A percentile compares a stretch with the other conserved stretches of the same genome.
phyloP scores from a whole-genome alignment of 92 coral and sea anemone genomes.

The Palythoa caribaeorum region DNA sequence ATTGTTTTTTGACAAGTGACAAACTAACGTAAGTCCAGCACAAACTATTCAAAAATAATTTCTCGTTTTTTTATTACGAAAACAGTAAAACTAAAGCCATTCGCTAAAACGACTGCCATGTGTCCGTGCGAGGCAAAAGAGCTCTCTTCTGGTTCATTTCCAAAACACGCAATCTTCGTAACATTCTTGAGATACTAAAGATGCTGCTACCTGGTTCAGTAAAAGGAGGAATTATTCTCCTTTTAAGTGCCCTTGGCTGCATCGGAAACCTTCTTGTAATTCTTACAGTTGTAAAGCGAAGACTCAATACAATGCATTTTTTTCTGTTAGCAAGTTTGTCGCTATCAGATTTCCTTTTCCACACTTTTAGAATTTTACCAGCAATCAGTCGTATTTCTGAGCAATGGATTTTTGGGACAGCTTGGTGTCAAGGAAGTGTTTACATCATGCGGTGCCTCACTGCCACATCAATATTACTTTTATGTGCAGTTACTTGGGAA shows the following conservation, averaged over 20 bases:
- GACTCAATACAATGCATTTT: neutral
- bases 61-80: too few relatives aligned
- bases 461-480: neutral
- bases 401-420: neutral
- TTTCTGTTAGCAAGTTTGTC: conserved; percentile 17
- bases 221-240: neutral
- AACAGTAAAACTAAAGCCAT: too few relatives aligned
- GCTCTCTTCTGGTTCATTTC: too few relatives aligned
- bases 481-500: conserved; percentile 1
- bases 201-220: neutral
- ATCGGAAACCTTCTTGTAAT: neutral
- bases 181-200: neutral
- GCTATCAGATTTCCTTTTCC: neutral
- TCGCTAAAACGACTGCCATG: too few relatives aligned
- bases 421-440: neutral
- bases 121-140: too few relatives aligned
- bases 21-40: too few relatives aligned
- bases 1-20: too few relatives aligned
- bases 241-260: neutral
- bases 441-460: neutral
- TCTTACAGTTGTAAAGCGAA: neutral
- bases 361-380: neutral
- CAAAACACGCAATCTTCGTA: neutral
- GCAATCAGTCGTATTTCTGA: neutral
- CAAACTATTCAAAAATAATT: too few relatives aligned